These are phyloP conservation scores for Amiota minor DNA, from an alignment of 2,888 invertebrate genomes.

Conservation along the genomic window DNA sequence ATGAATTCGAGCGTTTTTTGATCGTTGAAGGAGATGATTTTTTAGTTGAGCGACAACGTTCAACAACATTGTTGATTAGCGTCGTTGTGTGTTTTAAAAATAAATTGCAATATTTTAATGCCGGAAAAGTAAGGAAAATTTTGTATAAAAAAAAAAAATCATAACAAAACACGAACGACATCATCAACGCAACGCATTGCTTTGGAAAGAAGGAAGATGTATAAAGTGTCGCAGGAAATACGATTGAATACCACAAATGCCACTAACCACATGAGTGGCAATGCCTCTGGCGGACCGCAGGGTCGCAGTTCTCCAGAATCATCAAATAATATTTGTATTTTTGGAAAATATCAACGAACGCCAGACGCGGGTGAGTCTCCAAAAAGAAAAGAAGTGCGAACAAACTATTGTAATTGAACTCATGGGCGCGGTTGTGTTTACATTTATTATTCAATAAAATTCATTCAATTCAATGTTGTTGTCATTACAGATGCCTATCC, in stretches of 20 bases:
- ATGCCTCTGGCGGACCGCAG: conserved; percentile 29
- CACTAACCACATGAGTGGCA: conserved; percentile 18
- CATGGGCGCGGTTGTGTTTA: not conserved
- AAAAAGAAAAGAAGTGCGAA: not conserved
- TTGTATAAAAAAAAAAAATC: not conserved
- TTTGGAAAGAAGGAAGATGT: conserved; percentile 58
- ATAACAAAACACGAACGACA: conserved; percentile 23
- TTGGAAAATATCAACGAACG: conserved; percentile 70
- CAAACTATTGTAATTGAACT: not conserved
- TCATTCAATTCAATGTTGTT: not conserved
- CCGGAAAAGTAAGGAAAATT: not conserved
- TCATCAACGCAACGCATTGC: too few relatives aligned
- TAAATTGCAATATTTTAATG: not conserved
- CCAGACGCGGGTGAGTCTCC: conserved; percentile 69
- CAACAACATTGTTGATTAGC: too few relatives aligned
- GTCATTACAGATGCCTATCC: conserved; percentile 62
- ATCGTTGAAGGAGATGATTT: too few relatives aligned
- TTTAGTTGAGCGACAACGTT: too few relatives aligned
- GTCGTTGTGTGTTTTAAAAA: conserved; percentile 9
- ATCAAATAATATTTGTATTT: conserved; percentile 63
- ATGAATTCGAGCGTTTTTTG: too few relatives aligned
- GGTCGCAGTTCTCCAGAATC: conserved; percentile 41
- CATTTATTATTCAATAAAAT: not conserved
- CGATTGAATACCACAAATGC: conserved; percentile 62
- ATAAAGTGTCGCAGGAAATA: conserved; percentile 72